phyloP scores from a whole-genome alignment of 92 coral and sea anemone species.

The Epizoanthus fatuus region DNA sequence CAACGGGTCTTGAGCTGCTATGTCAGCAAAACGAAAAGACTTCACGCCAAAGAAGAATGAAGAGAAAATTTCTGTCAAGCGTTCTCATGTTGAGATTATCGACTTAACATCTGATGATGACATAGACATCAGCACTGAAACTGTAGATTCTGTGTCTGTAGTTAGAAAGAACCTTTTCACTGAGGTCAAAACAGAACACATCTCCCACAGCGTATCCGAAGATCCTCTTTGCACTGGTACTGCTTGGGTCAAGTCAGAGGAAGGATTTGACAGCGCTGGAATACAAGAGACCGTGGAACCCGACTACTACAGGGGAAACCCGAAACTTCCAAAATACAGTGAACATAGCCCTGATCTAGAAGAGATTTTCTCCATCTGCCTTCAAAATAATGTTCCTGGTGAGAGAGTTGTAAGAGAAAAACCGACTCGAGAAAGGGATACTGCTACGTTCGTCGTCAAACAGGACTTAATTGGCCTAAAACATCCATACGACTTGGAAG shows the following conservation, averaged over 20 bases:
- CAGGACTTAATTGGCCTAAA: conserved; percentile 45
- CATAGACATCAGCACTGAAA: conserved; percentile 9
- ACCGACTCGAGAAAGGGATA: conserved; percentile 26
- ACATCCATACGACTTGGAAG: conserved; percentile 59
- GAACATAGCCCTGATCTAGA: conserved; percentile 41
- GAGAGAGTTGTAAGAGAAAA: conserved; percentile 38
- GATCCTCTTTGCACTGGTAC: conserved; percentile 10
- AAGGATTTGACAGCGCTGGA: conserved; percentile 12
- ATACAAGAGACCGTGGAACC: conserved; percentile 6
- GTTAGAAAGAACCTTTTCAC: conserved; percentile 33
- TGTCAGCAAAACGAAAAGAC: conserved; percentile 41
- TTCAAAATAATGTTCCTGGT: conserved; percentile 27
- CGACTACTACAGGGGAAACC: conserved; percentile 26
- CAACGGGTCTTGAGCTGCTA: conserved; percentile 14
- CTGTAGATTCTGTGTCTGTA: neutral
- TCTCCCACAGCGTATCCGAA: conserved; percentile 1
- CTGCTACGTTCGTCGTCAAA: conserved; percentile 60
- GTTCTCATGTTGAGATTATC: conserved; percentile 10
- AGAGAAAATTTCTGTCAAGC: conserved; percentile 25
- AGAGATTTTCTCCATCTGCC: conserved; percentile 49
- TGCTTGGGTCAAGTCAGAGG: neutral
- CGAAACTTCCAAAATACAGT: conserved; percentile 31
- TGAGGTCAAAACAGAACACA: conserved; percentile 26
- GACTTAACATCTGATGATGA: conserved; percentile 27
- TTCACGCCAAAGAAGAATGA: conserved; percentile 51